Base-by-base conservation (phyloP, 64 coral and sea anemone species). In the Stichodactyla helianthus region DNA sequence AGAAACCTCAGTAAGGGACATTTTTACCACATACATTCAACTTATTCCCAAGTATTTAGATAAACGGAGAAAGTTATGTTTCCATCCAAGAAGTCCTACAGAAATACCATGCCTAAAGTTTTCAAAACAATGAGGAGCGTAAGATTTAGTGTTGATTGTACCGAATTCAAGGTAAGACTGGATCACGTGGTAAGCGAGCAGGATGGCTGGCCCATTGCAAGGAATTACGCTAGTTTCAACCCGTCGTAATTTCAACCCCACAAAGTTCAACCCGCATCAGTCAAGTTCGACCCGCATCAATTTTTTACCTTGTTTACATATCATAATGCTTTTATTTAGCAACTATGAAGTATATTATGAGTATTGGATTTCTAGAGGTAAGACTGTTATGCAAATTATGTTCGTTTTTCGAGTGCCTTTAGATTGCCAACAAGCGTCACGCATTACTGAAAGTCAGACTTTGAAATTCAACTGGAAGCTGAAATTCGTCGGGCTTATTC, bases 21-120 rank as follows among this genome's bases (percentile, higher is more conserved):
- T 92, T 77, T 92, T 92, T 84, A 88, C 91, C 0, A 92, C 91
- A 17, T 92, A 76, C 77, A 91, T 91, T 59, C 89, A 87, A n/a
- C n/a, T n/a, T n/a, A n/a, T n/a, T n/a, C n/a, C 18, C 86, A 91
- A 91, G 54, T 86, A 35, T 91, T 91, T 13, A 64, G 67, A 27
- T 2, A 71, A 27, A 90, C 85, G 89, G 82, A 85, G 52, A 53
- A 86, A 10, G 77, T 91, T 16, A 91, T 91, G 89, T 91, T 91
- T 89, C 88, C 88, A 57, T 28, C 60, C 35, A 89, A 65, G 59
- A 59, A 79, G 51, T 18, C 20, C 51, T 44, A 80, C 26, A 31
- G 15, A 22, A 85, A 63, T 86, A 64, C 20, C 59, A 25, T 86
- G 56, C 89, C 89, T 8, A 86, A 53, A 86, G 83, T 91, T 52